Evolutionary conservation across 1,140 invertebrate species (phyloP).

Genomic region (Drosophila erecta): DNA sequence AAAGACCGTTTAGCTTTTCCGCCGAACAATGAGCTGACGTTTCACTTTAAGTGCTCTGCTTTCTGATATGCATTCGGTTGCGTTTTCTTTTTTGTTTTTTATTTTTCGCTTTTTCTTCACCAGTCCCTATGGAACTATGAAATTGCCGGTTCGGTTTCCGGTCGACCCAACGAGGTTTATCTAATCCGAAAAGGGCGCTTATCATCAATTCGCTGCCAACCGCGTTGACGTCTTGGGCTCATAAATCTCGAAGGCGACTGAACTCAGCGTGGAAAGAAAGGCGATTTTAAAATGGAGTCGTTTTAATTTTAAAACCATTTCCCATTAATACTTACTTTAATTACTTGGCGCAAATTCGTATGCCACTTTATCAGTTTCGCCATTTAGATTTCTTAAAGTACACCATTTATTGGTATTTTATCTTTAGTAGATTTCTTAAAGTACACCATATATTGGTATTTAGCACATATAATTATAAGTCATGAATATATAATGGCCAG

Average conservation of each 20-base stretch:
- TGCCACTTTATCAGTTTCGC: too few species aligned
- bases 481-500: too few species aligned
- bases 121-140: constrained; percentile 23
- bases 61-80: constrained; percentile 60
- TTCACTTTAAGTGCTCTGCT: constrained; percentile 73
- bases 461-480: too few species aligned
- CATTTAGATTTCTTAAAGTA: too few species aligned
- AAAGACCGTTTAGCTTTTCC: constrained; percentile 65
- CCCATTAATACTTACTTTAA: not conserved
- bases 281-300: not conserved
- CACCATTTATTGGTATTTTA: too few species aligned
- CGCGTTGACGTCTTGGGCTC: constrained; percentile 29
- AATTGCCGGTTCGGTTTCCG: constrained; percentile 54
- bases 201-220: constrained; percentile 47
- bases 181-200: constrained; percentile 55
- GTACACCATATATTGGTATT: too few species aligned
- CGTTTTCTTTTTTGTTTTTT: constrained; percentile 32
- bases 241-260: constrained; percentile 70
- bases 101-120: constrained; percentile 28
- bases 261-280: constrained; percentile 5
- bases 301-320: not conserved
- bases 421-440: too few species aligned
- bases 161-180: constrained; percentile 42
- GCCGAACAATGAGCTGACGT: constrained; percentile 73
- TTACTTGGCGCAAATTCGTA: too few species aligned